Evolutionary conservation across 2,113 vertebrate genomes (phyloP).

Genomic region (Acinonyx jubatus): DNA sequence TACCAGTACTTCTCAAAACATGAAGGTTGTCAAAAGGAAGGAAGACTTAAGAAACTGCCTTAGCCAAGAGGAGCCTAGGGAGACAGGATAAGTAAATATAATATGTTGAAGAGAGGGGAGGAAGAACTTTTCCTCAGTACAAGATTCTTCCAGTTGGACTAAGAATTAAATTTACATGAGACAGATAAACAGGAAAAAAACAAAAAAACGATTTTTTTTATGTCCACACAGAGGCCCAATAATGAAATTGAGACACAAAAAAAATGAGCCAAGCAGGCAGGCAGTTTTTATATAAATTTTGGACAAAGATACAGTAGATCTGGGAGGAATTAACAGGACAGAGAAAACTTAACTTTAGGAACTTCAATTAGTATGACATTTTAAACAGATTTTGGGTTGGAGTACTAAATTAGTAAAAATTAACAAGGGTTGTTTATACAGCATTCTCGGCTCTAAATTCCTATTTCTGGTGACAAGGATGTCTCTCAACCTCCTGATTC

Average conservation of each 20-base stretch:
- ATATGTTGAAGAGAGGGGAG: background rate
- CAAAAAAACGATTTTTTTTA: too few species aligned
- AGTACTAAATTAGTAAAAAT: background rate
- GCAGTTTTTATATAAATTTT: too few species aligned
- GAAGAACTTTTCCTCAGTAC: too few species aligned
- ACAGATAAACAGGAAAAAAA: too few species aligned
- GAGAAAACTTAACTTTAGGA: too few species aligned
- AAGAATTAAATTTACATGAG: too few species aligned
- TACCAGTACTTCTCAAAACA: background rate
- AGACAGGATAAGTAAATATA: background rate
- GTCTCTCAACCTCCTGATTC: background rate
- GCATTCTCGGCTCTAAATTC: background rate
- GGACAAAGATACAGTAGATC: too few species aligned
- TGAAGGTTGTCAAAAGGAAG: background rate
- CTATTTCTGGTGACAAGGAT: background rate
- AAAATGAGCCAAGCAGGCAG: too few species aligned
- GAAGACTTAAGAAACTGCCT: background rate
- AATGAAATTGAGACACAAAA: too few species aligned
- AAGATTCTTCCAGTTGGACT: too few species aligned
- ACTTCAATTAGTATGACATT: background rate
- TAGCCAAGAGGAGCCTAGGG: background rate
- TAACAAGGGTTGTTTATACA: background rate
- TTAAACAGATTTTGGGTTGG: background rate
- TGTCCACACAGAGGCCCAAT: too few species aligned
- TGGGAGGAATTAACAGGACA: too few species aligned